Conservation (phyloP, 2,888 invertebrate genomes). For the Flabesymbios commensalis region DNA sequence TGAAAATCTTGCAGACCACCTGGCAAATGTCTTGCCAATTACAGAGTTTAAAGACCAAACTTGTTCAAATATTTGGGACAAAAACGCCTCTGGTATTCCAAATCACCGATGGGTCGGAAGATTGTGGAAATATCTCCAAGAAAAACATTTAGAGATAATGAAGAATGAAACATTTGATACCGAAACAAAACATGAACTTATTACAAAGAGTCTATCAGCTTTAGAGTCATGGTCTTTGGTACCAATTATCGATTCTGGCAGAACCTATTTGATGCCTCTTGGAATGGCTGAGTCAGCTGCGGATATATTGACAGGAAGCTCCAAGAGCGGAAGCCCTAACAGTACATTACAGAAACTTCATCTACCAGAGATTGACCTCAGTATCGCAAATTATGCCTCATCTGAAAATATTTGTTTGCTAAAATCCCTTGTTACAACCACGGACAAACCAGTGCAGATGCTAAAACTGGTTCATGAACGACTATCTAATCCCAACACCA, state of each 20-base stretch:
- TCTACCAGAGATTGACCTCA: conserved; percentile 24
- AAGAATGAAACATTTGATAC: no score
- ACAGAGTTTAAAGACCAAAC: conserved; percentile 6
- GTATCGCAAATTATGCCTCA: conserved; percentile 9
- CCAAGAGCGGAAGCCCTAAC: conserved; percentile 3
- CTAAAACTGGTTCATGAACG: conserved; percentile 18
- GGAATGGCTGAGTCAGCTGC: conserved; percentile 13
- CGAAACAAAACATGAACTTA: no score
- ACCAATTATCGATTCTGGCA: conserved; percentile 12
- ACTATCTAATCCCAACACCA: neutral
- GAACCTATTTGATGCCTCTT: conserved; percentile 10
- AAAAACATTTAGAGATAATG: no score
- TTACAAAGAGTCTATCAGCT: conserved; percentile 19
- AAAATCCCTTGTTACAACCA: conserved; percentile 22
- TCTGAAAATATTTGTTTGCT: conserved; percentile 18
- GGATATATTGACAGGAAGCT: conserved; percentile 5
- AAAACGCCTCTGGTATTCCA: conserved; percentile 1
- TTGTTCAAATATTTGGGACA: conserved; percentile 8
- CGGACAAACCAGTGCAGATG: conserved; percentile 23
- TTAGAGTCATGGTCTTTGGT: conserved; percentile 25
- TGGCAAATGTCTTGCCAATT: conserved; percentile 8
- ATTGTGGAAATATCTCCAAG: conserved; percentile 8
- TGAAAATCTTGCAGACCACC: conserved; percentile 8
- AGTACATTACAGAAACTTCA: conserved; percentile 16
- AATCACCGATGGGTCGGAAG: neutral